Evolutionary conservation across 2,113 vertebrate species (phyloP).

Genomic region (Oncorhynchus nerka): DNA sequence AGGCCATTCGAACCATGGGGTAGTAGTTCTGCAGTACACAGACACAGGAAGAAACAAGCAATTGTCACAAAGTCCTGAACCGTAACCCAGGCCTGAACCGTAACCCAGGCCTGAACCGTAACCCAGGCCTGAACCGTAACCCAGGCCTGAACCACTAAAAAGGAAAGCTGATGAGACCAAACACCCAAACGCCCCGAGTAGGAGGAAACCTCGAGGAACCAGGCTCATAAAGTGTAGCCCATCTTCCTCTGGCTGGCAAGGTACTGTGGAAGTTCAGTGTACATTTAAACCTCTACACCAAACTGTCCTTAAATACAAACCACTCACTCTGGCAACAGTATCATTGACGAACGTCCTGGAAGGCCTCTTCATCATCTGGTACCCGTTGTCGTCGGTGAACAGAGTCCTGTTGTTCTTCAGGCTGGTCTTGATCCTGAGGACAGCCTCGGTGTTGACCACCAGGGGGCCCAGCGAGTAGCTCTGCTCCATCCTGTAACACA

Average conservation of each 20-base stretch:
- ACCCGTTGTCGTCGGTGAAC: slow-evolving; percentile 83
- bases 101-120: not conserved
- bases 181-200: no score
- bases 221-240: no score
- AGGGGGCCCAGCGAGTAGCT: slow-evolving; percentile 79
- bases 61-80: not conserved
- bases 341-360: slow-evolving; percentile 72
- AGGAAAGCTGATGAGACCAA: not conserved
- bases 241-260: not conserved
- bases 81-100: no score
- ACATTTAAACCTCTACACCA: no score
- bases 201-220: no score
- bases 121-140: not conserved
- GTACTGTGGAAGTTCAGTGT: not conserved
- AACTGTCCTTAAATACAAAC: not conserved
- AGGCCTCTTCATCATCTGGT: slow-evolving; percentile 83
- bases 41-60: not conserved
- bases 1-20: slow-evolving; percentile 86
- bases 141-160: not conserved
- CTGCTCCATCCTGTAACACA: slow-evolving; percentile 83
- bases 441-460: slow-evolving; percentile 79
- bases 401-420: slow-evolving; percentile 73
- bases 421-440: slow-evolving; percentile 79
- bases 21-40: slow-evolving; percentile 82
- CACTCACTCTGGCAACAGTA: slow-evolving; percentile 77